Evolutionary conservation across 2,797 vertebrate genomes (phyloP), one percentile per base, ranked within the genome.

Genomic region (Melanogrammus aeglefinus): DNA sequence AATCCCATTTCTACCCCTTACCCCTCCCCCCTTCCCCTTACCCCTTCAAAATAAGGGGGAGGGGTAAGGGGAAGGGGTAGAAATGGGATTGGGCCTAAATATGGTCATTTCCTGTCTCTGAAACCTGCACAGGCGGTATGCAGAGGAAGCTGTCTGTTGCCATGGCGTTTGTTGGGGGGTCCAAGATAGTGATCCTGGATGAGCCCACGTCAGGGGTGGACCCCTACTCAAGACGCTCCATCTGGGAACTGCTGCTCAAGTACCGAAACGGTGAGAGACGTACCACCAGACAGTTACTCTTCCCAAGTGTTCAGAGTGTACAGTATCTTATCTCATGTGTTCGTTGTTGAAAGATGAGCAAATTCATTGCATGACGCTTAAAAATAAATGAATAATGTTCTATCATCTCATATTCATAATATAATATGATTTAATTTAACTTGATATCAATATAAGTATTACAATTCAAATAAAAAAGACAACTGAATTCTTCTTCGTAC

Each of bases 171-270:
- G 96, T 98, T 75, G 98, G 97, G 31, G 96, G 97, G 39, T 96
- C 98, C 33, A 97, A 97, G 86, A 96, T 99, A 8, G 94, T 99
- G 1, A 93, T 99, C 77, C 87, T 99, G 92, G 98, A 99, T 66
- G 98, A 99, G 78, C 98, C 98, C 44, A 99, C 97, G 18, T 98
- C 98, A 24, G 97, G 97, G 84, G 97, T 99, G 69, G 98, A 99
- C 86, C 98, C 98, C 0, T 99, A 99, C 84, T 98, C 98, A 18
- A 95, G 97, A 79, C 91, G 97, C 75, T 97, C 96, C 0, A 99
- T 99, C 87, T 99, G 98, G 97, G 97, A 99, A 84, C 95, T 99
- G 51, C 92, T 99, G 1, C 92, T 99, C 66, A 99, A 99, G 87
- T 97, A 97, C 78, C 95, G 95, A 81, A 78, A 92, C 86, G 97